Evolutionary conservation across 2,888 invertebrate genomes (phyloP), one percentile per base, ranked within the genome.

Genomic region (Heterodera filipjevi): DNA sequence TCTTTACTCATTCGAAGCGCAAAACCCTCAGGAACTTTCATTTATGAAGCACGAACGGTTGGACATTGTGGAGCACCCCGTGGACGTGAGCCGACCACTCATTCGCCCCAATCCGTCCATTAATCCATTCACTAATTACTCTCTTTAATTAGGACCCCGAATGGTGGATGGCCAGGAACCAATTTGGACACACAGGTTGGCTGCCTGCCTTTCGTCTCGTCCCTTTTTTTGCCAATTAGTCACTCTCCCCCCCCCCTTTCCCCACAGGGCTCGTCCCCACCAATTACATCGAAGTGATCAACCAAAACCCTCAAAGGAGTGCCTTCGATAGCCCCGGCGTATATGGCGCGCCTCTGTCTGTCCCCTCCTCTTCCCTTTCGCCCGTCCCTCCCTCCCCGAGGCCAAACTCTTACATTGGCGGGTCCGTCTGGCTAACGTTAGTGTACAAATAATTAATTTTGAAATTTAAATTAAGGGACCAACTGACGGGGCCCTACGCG

Each of bases 121-220:
- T 39, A 39, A 39, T 39, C 12, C 6, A 39, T 35, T 68, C 10
- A 1, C 33, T 22, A 5, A 1, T 19, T 12, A 68, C 6, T 68
- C 12, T 68, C n/a, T 30, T 8, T 35, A 19, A 22, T 75, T 75
- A 75, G 75, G 75, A 75, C 32, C 75, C 75, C 1, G 98, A 99
- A 92, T 99, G 99, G 99, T 95, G 94, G 92, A 94, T 94, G 90
- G 98, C 98, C 77, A 92, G 96, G 72, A 98, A 98, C 91, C 93
- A 93, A 77, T 93, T 94, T 90, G 97, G 97, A 10, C 94, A 94
- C 91, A 92, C 94, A 81, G 98, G 98, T 64, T 66, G n/a, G 33
- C 10, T 32, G 39, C 12, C 8, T 22, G n/a, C 27, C 3, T 14
- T 12, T 71, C n/a, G n/a, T n/a, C n/a, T n/a, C n/a, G 44, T 22